Percentiles rank a stretch among this genome's conserved stretches.
phyloP scores from a whole-genome alignment of 1,140 invertebrate genomes.

The Megathymus violae region DNA sequence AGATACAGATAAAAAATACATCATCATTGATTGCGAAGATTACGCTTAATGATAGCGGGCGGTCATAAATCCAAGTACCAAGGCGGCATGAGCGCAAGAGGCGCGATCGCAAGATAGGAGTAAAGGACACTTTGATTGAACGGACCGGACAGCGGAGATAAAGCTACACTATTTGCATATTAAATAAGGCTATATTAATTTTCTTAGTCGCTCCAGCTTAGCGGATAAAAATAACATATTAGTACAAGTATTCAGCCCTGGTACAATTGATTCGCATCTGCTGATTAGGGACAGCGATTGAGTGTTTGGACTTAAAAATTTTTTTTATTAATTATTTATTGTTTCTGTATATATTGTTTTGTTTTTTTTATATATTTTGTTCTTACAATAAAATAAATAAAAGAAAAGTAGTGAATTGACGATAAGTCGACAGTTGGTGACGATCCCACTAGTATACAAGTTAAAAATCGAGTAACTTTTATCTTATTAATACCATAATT shows the following conservation, averaged over 20 bases:
- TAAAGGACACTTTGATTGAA: slow-evolving; percentile 77
- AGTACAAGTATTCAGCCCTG: slow-evolving; percentile 29
- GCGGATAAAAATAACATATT: slow-evolving; percentile 30
- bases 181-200: slow-evolving; percentile 75
- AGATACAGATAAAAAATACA: slow-evolving; percentile 49
- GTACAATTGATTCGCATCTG: slow-evolving; percentile 26
- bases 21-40: slow-evolving; percentile 61
- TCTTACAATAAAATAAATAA: too few species aligned
- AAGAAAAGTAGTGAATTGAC: too few species aligned
- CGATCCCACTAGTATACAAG: too few species aligned
- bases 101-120: slow-evolving; percentile 59
- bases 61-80: slow-evolving; percentile 67
- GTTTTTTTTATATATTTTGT: too few species aligned
- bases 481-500: too few species aligned
- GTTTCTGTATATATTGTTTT: slow-evolving; percentile 4
- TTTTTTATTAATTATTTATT: too few species aligned
- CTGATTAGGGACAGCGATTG: too few species aligned
- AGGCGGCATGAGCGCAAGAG: slow-evolving; percentile 56
- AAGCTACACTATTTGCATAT: slow-evolving; percentile 70
- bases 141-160: slow-evolving; percentile 68
- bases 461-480: too few species aligned
- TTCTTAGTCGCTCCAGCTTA: slow-evolving; percentile 46
- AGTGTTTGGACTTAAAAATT: too few species aligned
- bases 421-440: too few species aligned
- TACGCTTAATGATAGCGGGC: slow-evolving; percentile 63